Percentiles rank a stretch among this genome's conserved stretches.
Conservation (phyloP, 2,797 vertebrate species). For the Cygnus olor region DNA sequence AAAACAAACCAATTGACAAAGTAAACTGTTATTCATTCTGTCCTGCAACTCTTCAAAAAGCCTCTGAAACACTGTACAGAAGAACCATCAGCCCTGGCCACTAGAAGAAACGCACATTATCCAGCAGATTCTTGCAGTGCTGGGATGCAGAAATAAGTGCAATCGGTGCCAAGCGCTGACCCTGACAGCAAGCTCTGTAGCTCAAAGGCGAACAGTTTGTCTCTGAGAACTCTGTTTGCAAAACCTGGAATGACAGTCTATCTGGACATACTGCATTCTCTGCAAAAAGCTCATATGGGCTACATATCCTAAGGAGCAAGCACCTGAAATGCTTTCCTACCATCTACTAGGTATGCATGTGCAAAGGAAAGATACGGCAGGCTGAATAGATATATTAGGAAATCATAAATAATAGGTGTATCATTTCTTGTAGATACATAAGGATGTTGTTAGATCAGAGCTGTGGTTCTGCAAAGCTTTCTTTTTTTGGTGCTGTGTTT, state of each 20-base stretch:
- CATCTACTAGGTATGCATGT: not conserved
- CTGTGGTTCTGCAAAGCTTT: not conserved
- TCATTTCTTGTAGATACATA: not conserved
- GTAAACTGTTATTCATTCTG: not conserved
- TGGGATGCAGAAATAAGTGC: not conserved
- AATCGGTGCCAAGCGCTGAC: not conserved
- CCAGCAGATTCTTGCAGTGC: not conserved
- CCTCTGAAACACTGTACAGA: not conserved
- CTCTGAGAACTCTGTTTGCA: not conserved
- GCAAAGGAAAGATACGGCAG: not conserved
- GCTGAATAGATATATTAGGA: conserved; percentile 3
- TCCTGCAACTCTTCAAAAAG: not conserved
- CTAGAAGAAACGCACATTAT: not conserved
- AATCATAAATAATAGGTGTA: conserved; percentile 22
- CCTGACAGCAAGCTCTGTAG: not conserved
- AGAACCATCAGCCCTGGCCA: not conserved
- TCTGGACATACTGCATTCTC: not conserved
- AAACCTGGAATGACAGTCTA: not conserved
- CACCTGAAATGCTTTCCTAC: not conserved
- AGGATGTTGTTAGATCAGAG: not conserved
- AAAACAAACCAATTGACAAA: not conserved
- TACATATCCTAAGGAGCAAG: not conserved
- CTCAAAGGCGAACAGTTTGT: conserved; percentile 17
- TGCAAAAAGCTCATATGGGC: not conserved
- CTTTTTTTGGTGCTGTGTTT: not conserved